Conservation (phyloP, 2,113 vertebrate genomes). For the Mesitornis unicolor region DNA sequence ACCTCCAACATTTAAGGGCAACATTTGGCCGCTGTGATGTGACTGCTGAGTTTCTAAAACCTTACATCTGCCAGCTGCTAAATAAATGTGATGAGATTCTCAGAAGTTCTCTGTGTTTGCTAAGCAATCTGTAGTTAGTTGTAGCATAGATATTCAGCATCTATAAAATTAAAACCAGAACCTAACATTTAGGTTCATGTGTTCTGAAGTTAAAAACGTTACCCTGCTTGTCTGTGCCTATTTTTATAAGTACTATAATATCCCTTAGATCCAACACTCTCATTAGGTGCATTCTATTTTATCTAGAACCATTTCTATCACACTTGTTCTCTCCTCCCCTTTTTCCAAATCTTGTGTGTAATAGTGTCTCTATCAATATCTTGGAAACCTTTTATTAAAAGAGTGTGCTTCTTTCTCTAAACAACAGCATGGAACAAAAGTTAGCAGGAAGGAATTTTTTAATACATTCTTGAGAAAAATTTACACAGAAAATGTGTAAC, state of each 20-base stretch:
- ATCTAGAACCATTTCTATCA: not conserved
- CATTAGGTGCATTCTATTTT: not conserved
- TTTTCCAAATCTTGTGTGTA: not conserved
- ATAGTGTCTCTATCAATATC: not conserved
- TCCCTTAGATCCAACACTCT: not conserved
- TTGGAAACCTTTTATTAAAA: slow-evolving; percentile 18
- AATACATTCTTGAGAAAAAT: not conserved
- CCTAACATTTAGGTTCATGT: not conserved
- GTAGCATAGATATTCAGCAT: not conserved
- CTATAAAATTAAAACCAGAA: not conserved
- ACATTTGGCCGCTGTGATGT: not conserved
- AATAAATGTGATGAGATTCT: not conserved
- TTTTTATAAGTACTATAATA: not conserved
- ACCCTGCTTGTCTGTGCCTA: not conserved
- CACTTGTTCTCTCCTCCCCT: not conserved
- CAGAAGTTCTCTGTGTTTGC: not conserved
- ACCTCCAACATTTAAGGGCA: not conserved
- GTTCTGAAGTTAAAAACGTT: not conserved
- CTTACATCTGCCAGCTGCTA: not conserved
- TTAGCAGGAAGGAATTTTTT: not conserved
- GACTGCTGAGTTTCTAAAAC: not conserved
- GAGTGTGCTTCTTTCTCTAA: not conserved
- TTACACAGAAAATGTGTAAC: not conserved
- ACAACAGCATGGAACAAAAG: slow-evolving; percentile 13
- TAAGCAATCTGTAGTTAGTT: not conserved